Conservation (phyloP, 2,888 invertebrate species). For the Dasypolia templi region DNA sequence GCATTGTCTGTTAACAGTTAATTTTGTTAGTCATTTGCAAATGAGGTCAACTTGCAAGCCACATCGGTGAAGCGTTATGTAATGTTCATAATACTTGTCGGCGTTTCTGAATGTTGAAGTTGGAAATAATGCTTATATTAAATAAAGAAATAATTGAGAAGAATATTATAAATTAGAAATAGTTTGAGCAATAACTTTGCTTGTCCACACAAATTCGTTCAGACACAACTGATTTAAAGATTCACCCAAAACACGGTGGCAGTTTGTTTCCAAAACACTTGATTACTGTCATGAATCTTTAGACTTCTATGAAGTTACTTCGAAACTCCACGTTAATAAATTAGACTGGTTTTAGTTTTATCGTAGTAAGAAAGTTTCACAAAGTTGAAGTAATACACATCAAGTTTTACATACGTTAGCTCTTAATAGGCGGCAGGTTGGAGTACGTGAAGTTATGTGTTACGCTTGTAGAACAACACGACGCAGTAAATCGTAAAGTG, state of each 20-base stretch:
- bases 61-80: conserved; percentile 65
- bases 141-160: conserved; percentile 12
- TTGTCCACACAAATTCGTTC: neutral
- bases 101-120: conserved; percentile 34
- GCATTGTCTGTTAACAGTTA: conserved; percentile 66
- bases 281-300: neutral
- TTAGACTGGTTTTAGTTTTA: conserved; percentile 42
- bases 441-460: conserved; percentile 62
- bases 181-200: conserved; percentile 5
- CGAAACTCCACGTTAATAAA: conserved; percentile 34
- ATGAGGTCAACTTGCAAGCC: conserved; percentile 73
- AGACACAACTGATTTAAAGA: conserved; percentile 3
- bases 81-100: conserved; percentile 58
- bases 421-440: conserved; percentile 45
- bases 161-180: conserved; percentile 17
- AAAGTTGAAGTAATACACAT: conserved; percentile 41
- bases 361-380: conserved; percentile 47
- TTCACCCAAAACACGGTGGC: neutral
- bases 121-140: conserved; percentile 26
- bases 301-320: conserved; percentile 13
- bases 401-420: conserved; percentile 51
- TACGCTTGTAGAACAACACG: conserved; percentile 58
- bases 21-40: conserved; percentile 69
- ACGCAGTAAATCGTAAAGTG: conserved; percentile 66
- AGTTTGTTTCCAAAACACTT: conserved; percentile 18